phyloP scores from a whole-genome alignment of 2,888 invertebrate genomes.

The Patella ulyssiponensis region DNA sequence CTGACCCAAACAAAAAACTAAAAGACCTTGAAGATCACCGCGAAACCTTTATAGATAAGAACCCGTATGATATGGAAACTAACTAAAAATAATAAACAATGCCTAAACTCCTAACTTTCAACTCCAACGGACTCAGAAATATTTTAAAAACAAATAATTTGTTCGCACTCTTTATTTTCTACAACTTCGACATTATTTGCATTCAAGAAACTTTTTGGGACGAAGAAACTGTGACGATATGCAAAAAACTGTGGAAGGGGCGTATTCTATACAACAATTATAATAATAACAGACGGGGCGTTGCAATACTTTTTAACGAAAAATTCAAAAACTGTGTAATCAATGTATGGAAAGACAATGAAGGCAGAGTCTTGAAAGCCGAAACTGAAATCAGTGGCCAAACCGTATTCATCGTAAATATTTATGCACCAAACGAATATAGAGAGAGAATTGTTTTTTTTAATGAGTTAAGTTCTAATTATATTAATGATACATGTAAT shows the following conservation, averaged over 20 bases:
- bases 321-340: not conserved
- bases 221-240: not conserved
- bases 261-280: not conserved
- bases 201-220: not conserved
- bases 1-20: no score
- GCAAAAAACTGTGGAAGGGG: not conserved
- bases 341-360: not conserved
- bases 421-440: not conserved
- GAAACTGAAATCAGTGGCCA: not conserved
- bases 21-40: no score
- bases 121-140: not conserved
- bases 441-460: not conserved
- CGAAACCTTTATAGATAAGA: no score
- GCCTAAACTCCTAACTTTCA: not conserved
- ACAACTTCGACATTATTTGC: not conserved
- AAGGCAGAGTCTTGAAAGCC: not conserved
- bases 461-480: not conserved
- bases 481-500: not conserved
- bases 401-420: not conserved
- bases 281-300: not conserved
- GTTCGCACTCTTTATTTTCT: not conserved
- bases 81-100: no score
- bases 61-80: no score
- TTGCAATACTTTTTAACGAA: not conserved
- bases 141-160: not conserved